Conservation (phyloP, 2,888 invertebrate genomes). For the Melieria omissa region DNA sequence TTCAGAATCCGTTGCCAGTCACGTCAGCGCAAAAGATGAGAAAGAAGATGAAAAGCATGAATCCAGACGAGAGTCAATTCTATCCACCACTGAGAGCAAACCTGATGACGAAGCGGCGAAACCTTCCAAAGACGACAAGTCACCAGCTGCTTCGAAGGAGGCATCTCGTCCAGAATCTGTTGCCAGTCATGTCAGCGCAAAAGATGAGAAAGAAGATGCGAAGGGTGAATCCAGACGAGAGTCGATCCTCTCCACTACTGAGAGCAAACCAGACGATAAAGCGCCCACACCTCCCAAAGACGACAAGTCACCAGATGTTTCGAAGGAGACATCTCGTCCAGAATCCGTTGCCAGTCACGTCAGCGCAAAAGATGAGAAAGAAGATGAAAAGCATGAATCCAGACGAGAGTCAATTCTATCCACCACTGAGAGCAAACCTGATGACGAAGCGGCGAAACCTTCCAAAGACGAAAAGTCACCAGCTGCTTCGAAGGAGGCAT, state of each 20-base stretch:
- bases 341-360: conserved; percentile 42
- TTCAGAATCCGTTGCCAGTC: too few relatives aligned
- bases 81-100: too few relatives aligned
- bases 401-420: conserved; percentile 30
- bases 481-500: conserved; percentile 36
- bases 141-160: conserved; percentile 33
- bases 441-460: too few relatives aligned
- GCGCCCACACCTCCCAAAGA: conserved; percentile 19
- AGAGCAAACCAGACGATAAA: conserved; percentile 29
- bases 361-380: conserved; percentile 29
- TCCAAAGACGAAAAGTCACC: conserved; percentile 31
- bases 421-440: conserved; percentile 17
- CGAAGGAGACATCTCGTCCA: conserved; percentile 53
- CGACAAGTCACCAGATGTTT: too few relatives aligned
- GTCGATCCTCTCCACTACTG: conserved; percentile 1
- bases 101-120: too few relatives aligned
- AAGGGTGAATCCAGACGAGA: conserved; percentile 51
- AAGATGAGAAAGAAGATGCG: neutral
- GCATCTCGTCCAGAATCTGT: conserved; percentile 34
- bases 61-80: too few relatives aligned
- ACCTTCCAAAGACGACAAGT: conserved; percentile 26
- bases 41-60: too few relatives aligned
- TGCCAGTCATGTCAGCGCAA: conserved; percentile 17
- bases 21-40: too few relatives aligned
- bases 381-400: neutral